These are phyloP conservation scores for Karalla daura DNA, from an alignment of 2,797 vertebrate species.

Conservation along the genomic window DNA sequence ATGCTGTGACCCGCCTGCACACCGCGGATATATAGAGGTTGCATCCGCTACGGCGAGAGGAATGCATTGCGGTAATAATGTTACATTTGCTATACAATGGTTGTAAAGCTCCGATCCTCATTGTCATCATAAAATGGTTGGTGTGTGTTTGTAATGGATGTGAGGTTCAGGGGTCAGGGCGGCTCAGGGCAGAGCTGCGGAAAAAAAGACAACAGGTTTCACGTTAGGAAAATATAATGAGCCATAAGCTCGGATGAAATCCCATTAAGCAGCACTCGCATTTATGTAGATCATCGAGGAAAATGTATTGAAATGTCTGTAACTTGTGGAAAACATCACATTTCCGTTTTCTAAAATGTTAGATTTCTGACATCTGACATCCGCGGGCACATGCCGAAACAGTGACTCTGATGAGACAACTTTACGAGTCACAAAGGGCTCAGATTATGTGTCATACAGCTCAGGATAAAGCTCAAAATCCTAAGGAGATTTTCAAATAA, in stretches of 20 bases:
- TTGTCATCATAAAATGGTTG: constrained; percentile 46
- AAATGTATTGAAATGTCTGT: constrained; percentile 7
- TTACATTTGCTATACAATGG: constrained; percentile 55
- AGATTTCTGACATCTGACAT: constrained; percentile 25
- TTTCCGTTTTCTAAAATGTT: constrained; percentile 12
- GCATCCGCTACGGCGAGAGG: constrained; percentile 8
- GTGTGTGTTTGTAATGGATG: constrained; percentile 45
- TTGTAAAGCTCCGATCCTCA: constrained; percentile 25
- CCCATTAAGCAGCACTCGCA: constrained; percentile 27
- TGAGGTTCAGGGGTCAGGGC: constrained; percentile 37
- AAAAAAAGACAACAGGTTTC: constrained; percentile 26
- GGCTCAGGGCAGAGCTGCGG: constrained; percentile 1
- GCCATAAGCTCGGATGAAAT: constrained; percentile 30
- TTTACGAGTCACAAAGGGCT: constrained; percentile 19
- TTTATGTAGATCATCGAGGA: constrained; percentile 8
- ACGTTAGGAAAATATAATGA: constrained; percentile 56
- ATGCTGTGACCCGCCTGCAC: constrained; percentile 22
- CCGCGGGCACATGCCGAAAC: constrained; percentile 10
- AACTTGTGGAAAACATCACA: constrained; percentile 2
- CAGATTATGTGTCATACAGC: constrained; percentile 37
- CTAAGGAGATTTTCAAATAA: constrained; percentile 37
- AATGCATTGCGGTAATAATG: constrained; percentile 41
- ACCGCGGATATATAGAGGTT: constrained; percentile 2
- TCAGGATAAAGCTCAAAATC: constrained; percentile 50
- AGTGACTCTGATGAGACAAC: constrained; percentile 4